Evolutionary conservation across 2,113 vertebrate species (phyloP), one percentile per base, ranked within the genome.

Genomic region (Vireo altiloquus): DNA sequence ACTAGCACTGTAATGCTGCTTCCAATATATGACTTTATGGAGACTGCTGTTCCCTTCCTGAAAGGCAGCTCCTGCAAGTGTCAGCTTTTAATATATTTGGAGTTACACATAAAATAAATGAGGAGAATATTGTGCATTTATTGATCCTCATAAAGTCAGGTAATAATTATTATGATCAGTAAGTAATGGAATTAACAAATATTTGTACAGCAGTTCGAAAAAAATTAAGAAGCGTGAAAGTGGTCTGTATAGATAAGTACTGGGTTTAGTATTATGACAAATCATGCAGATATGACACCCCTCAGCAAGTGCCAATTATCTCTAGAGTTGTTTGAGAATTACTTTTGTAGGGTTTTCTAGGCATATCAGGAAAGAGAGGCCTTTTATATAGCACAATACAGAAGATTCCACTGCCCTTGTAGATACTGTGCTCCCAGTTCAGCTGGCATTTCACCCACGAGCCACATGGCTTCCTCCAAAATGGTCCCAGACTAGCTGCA

Each of bases 121-220:
- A 75, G 49, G 44, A 86, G 7, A 90, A 60, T 54, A n/a, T 50
- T 11, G 13, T 69, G 42, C 35, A 25, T 63, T 33, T 80, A 57
- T 82, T 89, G 35, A 13, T 74, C 53, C 22, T 86, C n/a, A 30
- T 93, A 68, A 90, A 83, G 53, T 44, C 75, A 57, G 42, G 28
- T 68, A 22, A 57, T 66, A 78, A 90, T 94, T 75, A 35, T 57
- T 78, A 31, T 72, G 71, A 60, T 42, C 40, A 31, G 17, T 44
- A 66, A 76, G 49, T 84, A 90, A 87, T 42, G 37, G 42, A 86
- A 92, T 87, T 69, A 84, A 61, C n/a, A 90, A 90, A 86, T 91
- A 78, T 80, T 94, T 87, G 46, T 90, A 31, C 44, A 89, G 24
- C 33, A 56, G 6, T 69, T 74, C 3, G 4, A 24, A 72, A 90